Evolutionary conservation across 2,888 invertebrate genomes (phyloP), one percentile per base, ranked within the genome.

Genomic region (Pharmacophagus antenor): DNA sequence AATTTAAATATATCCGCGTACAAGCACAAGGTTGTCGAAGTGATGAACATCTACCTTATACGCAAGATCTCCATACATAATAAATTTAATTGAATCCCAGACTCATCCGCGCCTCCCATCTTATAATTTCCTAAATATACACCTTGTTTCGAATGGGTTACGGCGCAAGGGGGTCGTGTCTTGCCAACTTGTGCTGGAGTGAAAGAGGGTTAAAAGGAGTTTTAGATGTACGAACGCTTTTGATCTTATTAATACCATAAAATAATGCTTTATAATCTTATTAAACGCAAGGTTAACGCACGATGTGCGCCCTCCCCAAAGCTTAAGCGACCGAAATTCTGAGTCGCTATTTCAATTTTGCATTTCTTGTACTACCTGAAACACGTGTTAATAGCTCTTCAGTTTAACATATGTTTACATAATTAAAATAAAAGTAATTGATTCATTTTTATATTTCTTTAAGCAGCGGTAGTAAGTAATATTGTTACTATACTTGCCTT

Each of bases 191-290:
- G 78, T 80, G 79, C 74, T 73, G 75, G 61, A 68, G 67, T 79
- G 82, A 85, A 88, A 88, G 88, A 88, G 91, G 91, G 91, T 88
- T 91, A 90, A 89, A 88, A 89, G 91, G 91, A 91, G 89, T 90
- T 91, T 88, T 84, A 87, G 91, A 90, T 87, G 91, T 91, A 90
- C 83, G 91, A 92, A 92, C 92, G 93, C 93, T 93, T 93, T 93
- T 93, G 93, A 93, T 93, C 93, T 93, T 92, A 93, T 93, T 93
- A 93, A 93, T 93, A 91, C 93, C 92, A 92, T 93, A 93, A 93
- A 93, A 93, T 93, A 93, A 93, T 93, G 92, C 93, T 92, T 92
- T 92, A 92, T 93, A 93, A 93, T 93, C 93, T 93, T 93, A 94
- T 94, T 93, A 93, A 92, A 92, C 92, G 92, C 92, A 92, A 93